Base-by-base conservation (phyloP, 2,113 vertebrate genomes). In the Gymnobelideus leadbeateri region DNA sequence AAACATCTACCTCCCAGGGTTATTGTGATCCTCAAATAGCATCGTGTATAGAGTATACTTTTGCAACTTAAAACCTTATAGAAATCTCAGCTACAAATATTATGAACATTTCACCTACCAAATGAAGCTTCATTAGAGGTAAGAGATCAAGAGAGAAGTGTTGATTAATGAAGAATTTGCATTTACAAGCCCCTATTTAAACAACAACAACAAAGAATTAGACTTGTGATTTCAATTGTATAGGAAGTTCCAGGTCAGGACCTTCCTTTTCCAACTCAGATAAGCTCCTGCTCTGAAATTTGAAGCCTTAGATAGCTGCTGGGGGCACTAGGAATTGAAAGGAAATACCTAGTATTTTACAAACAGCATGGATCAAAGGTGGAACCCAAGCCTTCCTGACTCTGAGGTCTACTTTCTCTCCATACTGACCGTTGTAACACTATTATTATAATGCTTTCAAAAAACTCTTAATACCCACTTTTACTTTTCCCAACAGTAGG, bases 401-500 rank as follows among this genome's bases (percentile, higher is more conserved):
- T 84, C 68, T 84, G 16, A 84, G 68, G 19, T 43, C 68, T 84
- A 19, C 7, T 84, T 84, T 84, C 68, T 84, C 37, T 77, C n/a
- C 19, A 21, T 23, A 84, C 6, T 43, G 2, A 1, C n/a, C 19
- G 43, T 84, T 84, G 8, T 16, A 8, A 21, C 43, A n/a, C 68
- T 77, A 84, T 84, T 84, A 84, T 43, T 84, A 43, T 21, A 43
- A 51, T 61, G 57, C 91, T 93, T 95, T 96, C 47, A 2, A 47
- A 8, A 55, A 51, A 95, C 57, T 90, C 16, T 95, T 93, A 94
- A 95, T 90, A 25, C n/a, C 19, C 4, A 2, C 77, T 47, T 53
- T 94, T 55, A 89, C 92, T 95, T 95, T 97, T 97, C 95, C 96
- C 92, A 26, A 97, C 96, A 91, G 97, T 96, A 97, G 95, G 84